These are phyloP conservation scores for Scaptomyza flava DNA, from an alignment of 2,888 invertebrate genomes.

Conservation along the genomic window DNA sequence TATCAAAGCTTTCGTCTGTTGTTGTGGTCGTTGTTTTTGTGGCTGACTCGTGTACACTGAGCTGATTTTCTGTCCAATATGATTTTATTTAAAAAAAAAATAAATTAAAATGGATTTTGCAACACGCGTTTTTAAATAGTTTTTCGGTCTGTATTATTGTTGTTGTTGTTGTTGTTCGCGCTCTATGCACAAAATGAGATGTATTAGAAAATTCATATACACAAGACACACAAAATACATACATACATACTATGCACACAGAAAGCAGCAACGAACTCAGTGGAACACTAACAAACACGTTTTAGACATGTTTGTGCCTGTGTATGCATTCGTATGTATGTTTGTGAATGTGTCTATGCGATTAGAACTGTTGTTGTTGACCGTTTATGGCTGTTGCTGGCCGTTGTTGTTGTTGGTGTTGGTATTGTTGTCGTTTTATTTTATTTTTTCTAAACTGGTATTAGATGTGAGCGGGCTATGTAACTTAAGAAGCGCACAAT, in stretches of 20 bases:
- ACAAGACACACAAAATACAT: conserved; percentile 15
- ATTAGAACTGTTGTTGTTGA: conserved; percentile 69
- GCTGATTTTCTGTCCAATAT: conserved; percentile 30
- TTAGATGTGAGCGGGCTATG: conserved; percentile 40
- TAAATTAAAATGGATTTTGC: conserved; percentile 9
- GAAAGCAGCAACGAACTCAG: conserved; percentile 31
- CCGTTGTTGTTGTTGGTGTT: conserved; percentile 21
- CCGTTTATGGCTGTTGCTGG: conserved; percentile 42
- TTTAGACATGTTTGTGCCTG: conserved; percentile 42
- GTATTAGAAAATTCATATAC: conserved; percentile 44
- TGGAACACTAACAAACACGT: conserved; percentile 51
- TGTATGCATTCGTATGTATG: conserved; percentile 10
- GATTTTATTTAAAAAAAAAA: conserved; percentile 16
- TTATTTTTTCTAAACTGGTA: conserved; percentile 50
- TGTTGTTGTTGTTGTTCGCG: conserved; percentile 19
- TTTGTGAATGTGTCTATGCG: conserved; percentile 13
- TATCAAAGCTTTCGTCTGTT: conserved; percentile 13
- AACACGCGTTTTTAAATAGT: conserved; percentile 17
- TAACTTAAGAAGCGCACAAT: conserved; percentile 42
- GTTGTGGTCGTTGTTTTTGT: conserved; percentile 12
- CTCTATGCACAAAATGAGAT: conserved; percentile 36
- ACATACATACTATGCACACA: conserved; percentile 1
- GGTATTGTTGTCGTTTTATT: conserved; percentile 15
- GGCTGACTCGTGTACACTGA: conserved; percentile 9
- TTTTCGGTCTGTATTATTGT: conserved; percentile 21